Evolutionary conservation across 2,888 invertebrate species (phyloP), one percentile per base, ranked within the genome.

Genomic region (Drosophila gaucha): DNA sequence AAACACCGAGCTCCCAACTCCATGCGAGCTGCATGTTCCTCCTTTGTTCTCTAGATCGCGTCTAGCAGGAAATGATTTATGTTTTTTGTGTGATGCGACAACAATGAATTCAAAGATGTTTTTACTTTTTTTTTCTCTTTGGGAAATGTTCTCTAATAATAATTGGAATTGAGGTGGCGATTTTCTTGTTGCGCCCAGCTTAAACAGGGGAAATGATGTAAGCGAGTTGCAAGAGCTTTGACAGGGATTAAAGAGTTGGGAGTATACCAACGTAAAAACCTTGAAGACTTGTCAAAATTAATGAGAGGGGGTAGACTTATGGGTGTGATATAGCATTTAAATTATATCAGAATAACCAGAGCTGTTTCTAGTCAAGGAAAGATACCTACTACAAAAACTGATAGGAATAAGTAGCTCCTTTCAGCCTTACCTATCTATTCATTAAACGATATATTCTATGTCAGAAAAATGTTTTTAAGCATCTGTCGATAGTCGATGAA

Each of bases 51-150:
- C 5, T 12, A 28, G 44, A 41, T 49, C 35, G 63, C 20, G 8
- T 26, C 35, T 28, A 67, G 56, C 56, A 72, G 73, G 63, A 72
- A 74, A 72, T 72, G 71, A 72, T 59, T 59, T 44, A 57, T 57
- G 58, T 43, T 58, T 74, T 74, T 16, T 20, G 26, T 64, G 30
- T 9, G 49, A 44, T 35, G 41, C 38, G 55, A 55, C 50, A 69
- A 55, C 39, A 55, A 18, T 49, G 41, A 38, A 16, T 5, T 12
- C 16, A 16, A 16, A 14, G 47, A 8, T 10, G 9, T 10, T 22
- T 22, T 22, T 16, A 2, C 14, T 26, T 43, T 43, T 24, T 44
- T 44, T 44, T 44, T 44, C 35, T 35, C 6, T 39, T 44, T 22
- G 9, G 24, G 14, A 36, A 43, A 26, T 51, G 26, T 39, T 62